Base-by-base conservation (phyloP, 2,113 vertebrate species). In the Plecotus auritus region DNA sequence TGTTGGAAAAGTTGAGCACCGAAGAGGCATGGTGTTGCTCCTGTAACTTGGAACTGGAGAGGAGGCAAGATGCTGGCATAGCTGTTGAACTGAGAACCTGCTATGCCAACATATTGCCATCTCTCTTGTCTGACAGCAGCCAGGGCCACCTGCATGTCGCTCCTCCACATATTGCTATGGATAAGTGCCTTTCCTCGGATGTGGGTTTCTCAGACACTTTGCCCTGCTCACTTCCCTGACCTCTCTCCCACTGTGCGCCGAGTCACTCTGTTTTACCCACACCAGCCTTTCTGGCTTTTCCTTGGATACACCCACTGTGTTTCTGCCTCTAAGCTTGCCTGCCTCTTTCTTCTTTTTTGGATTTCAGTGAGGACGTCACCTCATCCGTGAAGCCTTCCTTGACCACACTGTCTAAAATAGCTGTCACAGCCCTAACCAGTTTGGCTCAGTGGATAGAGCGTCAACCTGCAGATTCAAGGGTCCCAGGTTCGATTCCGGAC, bases 51-150 rank as follows among this genome's bases (percentile, higher is more conserved):
- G 98, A 98, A 91, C 96, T 98, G 98, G 98, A 98, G 96, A 91
- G 98, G 94, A 99, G 98, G 98, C 98, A 99, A 99, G 98, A 99
- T 99, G 98, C 98, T 99, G 98, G 98, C 98, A 99, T 98, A 99
- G 98, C 98, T 98, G 98, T 98, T 98, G 97, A 98, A 69, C 95
- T 98, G 85, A 95, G 97, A 98, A 98, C 98, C 98, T 98, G 98
- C 98, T 99, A 98, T 99, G 98, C 98, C 98, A 98, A 98, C 97
- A 98, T 98, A 98, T 98, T 98, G 98, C 98, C 98, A 99, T 98
- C 98, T 98, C 97, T 99, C 98, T 96, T 98, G 97, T 99, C 98
- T 98, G 92, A 93, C 95, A 93, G 98, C 98, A 1, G 70, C 98
- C 90, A 81, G 89, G 69, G 54, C 66, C 92, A 85, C 49, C 85